Evolutionary conservation across 1,140 invertebrate genomes (phyloP), one percentile per base, ranked within the genome.

Genomic region (Gryon sp.): DNA sequence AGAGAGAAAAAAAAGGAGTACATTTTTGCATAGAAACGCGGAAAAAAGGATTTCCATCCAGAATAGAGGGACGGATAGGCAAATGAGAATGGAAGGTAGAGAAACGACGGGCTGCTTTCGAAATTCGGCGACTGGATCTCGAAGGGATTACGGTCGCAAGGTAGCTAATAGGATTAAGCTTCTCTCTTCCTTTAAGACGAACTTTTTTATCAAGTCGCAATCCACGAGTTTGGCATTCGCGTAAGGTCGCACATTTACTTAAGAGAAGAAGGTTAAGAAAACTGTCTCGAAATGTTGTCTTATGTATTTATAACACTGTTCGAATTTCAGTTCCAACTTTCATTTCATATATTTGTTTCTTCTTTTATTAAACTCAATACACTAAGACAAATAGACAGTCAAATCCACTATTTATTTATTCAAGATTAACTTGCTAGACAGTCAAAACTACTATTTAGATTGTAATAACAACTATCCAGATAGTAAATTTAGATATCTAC

Each of bases 121-220:
- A 74, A 74, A 74, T 74, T 74, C 38, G 60, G 52, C 52, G 60
- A 65, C 45, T 50, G 66, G 19, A 63, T 77, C 62, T 72, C 75
- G 26, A n/a, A 63, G 46, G 65, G 73, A 82, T 82, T 77, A 73
- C 66, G 75, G 57, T 73, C 41, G 72, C 62, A 46, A 70, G 69
- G 59, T 72, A 75, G 75, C 59, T 80, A 76, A 78, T 72, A 75
- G 74, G 77, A 76, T 79, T 79, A 79, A 77, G 62, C 55, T 32
- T 20, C 36, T 36, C 55, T 66, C 62, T 72, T 55, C 73, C 55
- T n/a, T n/a, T n/a, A n/a, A n/a, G n/a, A n/a, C n/a, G n/a, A 50
- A 70, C 50, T 53, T 74, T n/a, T n/a, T 82, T 76, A 79, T 80
- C 78, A 69, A 82, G 74, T 63, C 40, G 22, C n/a, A 36, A 59